These are phyloP conservation scores for Salvator merianae DNA, from an alignment of 2,113 vertebrate genomes.

Conservation along the genomic window DNA sequence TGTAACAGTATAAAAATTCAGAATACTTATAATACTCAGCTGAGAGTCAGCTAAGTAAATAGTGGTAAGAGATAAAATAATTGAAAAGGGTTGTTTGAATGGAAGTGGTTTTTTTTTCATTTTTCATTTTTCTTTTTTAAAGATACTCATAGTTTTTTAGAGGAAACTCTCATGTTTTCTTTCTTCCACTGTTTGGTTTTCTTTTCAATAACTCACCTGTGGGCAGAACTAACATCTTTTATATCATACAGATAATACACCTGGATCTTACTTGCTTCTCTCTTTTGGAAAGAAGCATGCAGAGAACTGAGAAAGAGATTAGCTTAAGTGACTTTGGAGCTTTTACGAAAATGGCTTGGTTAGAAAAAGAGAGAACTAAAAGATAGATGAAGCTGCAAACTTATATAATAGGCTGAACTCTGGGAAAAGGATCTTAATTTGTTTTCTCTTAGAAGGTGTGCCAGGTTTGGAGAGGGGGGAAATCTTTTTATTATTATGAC, in stretches of 20 bases:
- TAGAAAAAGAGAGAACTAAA: neutral
- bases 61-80: neutral
- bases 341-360: neutral
- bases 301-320: constrained; percentile 70
- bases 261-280: constrained; percentile 50
- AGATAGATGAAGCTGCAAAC: neutral
- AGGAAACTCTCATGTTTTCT: neutral
- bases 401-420: neutral
- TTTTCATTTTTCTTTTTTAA: neutral
- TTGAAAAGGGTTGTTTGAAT: neutral
- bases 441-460: neutral
- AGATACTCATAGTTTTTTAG: neutral
- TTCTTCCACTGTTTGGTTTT: neutral
- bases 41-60: neutral
- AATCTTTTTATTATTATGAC: neutral
- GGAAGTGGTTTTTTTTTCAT: neutral
- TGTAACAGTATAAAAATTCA: too few species aligned
- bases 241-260: constrained; percentile 63
- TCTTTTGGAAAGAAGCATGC: constrained; percentile 56
- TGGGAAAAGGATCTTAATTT: neutral
- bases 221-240: constrained; percentile 16
- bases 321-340: constrained; percentile 9
- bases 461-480: neutral
- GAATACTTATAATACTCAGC: neutral
- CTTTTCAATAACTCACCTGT: neutral